phyloP scores from a whole-genome alignment of 2,113 vertebrate genomes.

The Pangasianodon hypophthalmus region DNA sequence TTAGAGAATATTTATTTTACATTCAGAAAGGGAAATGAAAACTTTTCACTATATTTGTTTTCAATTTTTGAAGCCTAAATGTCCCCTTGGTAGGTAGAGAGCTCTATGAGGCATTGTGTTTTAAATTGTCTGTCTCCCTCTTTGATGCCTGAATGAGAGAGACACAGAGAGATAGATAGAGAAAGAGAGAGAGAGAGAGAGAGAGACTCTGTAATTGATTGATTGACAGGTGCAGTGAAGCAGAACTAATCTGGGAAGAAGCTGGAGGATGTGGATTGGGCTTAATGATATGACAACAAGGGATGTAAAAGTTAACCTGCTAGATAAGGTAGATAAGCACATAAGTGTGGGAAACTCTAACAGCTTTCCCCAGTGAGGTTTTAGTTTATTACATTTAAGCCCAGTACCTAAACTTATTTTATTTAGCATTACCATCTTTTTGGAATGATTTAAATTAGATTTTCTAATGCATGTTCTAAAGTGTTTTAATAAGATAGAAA shows the following conservation, averaged over 20 bases:
- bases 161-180: not conserved
- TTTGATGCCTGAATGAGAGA: not conserved
- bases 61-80: not conserved
- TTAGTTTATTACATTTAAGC: not conserved
- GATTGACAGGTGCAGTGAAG: constrained; percentile 78
- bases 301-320: constrained; percentile 58
- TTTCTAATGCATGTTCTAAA: not conserved
- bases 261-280: constrained; percentile 59
- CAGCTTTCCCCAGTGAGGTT: not conserved
- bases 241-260: constrained; percentile 71
- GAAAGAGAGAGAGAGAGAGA: constrained; percentile 47
- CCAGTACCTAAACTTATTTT: not conserved
- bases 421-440: not conserved
- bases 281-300: constrained; percentile 60
- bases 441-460: not conserved
- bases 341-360: constrained; percentile 1
- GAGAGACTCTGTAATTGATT: constrained; percentile 62
- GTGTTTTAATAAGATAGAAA: not conserved
- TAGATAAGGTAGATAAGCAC: constrained; percentile 48
- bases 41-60: not conserved
- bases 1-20: not conserved
- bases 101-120: not conserved
- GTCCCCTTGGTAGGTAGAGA: not conserved
- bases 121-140: not conserved
- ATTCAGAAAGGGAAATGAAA: not conserved